Evolutionary conservation across 2,113 vertebrate genomes (phyloP).

Genomic region (Gobius niger): DNA sequence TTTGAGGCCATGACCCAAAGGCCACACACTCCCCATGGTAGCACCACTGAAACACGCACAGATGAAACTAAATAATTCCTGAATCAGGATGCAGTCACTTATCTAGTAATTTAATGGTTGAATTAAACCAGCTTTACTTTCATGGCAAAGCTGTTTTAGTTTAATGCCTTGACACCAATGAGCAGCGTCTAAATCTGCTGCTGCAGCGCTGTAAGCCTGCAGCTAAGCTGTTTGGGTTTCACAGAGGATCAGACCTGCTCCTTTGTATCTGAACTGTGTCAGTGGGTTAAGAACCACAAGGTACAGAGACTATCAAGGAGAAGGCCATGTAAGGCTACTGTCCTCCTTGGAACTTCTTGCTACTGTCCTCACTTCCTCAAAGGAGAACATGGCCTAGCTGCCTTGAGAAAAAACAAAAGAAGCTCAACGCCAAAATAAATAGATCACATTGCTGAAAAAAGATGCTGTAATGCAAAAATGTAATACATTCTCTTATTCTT

Average conservation of each 20-base stretch:
- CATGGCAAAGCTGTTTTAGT: background rate
- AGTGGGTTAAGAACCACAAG: conserved; percentile 68
- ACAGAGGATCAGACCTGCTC: conserved; percentile 45
- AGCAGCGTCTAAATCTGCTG: conserved; percentile 14
- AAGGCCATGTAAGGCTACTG: conserved; percentile 33
- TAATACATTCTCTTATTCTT: conserved; percentile 14
- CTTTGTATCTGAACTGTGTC: conserved; percentile 66
- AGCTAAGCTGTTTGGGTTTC: conserved; percentile 41
- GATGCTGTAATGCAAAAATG: background rate
- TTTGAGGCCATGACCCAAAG: conserved; percentile 96
- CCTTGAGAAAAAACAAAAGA: background rate
- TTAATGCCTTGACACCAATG: background rate
- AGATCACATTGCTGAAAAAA: background rate
- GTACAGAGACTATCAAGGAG: conserved; percentile 44
- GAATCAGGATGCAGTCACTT: no score
- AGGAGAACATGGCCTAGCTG: conserved; percentile 42
- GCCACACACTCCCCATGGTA: conserved; percentile 95
- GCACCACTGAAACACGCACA: conserved; percentile 86
- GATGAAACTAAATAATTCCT: no score
- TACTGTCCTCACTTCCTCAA: conserved; percentile 13
- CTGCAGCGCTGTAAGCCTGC: conserved; percentile 32
- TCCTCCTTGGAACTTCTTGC: conserved; percentile 43
- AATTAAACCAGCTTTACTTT: no score
- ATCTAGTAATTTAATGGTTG: no score
- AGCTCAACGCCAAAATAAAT: background rate